These are phyloP conservation scores for Salvelinus alpinus DNA, from an alignment of 2,113 vertebrate species.

Conservation along the genomic window DNA sequence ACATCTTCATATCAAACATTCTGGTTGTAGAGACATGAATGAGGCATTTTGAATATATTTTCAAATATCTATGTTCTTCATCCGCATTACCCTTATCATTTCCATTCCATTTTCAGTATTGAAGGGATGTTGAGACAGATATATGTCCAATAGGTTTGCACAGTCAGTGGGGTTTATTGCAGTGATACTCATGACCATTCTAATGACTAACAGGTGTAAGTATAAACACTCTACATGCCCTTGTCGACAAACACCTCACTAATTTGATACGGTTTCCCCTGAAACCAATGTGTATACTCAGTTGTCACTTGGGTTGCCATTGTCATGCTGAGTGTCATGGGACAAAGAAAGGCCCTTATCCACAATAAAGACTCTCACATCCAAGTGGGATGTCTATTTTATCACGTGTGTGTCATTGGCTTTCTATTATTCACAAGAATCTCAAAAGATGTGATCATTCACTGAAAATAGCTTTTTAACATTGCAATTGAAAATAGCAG, in stretches of 20 bases:
- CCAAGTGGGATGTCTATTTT: background rate
- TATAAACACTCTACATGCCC: background rate
- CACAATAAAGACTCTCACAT: background rate
- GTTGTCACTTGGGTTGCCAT: background rate
- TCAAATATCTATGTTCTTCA: too few species aligned
- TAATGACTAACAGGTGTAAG: conserved; percentile 14
- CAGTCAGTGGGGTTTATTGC: background rate
- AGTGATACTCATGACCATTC: background rate
- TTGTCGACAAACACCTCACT: background rate
- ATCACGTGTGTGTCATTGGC: background rate
- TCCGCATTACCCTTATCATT: too few species aligned
- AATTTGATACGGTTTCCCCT: background rate
- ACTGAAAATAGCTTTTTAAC: conserved; percentile 4
- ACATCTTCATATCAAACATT: too few species aligned
- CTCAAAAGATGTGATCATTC: background rate
- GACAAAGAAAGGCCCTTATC: conserved; percentile 14
- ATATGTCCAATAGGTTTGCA: background rate
- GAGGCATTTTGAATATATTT: too few species aligned
- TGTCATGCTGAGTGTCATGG: conserved; percentile 15
- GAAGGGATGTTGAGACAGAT: background rate
- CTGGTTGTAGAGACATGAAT: too few species aligned
- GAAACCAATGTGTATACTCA: background rate
- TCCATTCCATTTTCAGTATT: background rate
- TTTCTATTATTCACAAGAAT: conserved; percentile 20
- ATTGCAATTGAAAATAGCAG: background rate